A percentile compares a stretch with the other conserved stretches of the same genome.
Evolutionary conservation across 2,888 invertebrate genomes (phyloP).

Genomic region (Trilocha varians): DNA sequence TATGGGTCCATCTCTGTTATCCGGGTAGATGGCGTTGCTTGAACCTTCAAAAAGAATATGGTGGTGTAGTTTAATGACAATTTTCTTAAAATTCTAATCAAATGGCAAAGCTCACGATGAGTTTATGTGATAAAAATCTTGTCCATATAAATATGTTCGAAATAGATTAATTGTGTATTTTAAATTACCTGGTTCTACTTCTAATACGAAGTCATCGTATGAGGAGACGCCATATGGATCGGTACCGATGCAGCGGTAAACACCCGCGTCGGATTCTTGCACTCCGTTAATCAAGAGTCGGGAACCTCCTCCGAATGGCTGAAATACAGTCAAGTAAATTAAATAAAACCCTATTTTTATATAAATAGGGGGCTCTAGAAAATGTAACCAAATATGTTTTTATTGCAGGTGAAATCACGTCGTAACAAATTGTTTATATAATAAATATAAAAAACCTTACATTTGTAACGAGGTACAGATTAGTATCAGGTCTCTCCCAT

Average conservation of each 20-base stretch:
- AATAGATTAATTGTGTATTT: too few species aligned
- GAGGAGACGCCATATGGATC: constrained; percentile 63
- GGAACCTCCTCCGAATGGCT: constrained; percentile 73
- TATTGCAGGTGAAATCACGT: not conserved
- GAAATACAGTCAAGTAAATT: too few species aligned
- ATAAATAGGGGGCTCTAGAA: too few species aligned
- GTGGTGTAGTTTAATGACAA: constrained; percentile 1
- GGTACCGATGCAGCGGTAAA: constrained; percentile 76
- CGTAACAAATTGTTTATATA: not conserved
- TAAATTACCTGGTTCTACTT: constrained; percentile 41
- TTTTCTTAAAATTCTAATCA: too few species aligned
- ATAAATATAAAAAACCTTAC: constrained; percentile 25
- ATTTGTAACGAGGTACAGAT: constrained; percentile 40
- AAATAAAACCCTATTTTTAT: too few species aligned
- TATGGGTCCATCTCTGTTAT: constrained; percentile 18
- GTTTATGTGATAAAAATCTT: too few species aligned
- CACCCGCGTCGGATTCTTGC: constrained; percentile 81
- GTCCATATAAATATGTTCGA: too few species aligned
- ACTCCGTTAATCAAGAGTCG: constrained; percentile 77
- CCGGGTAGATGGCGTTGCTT: constrained; percentile 18
- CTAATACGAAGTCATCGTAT: constrained; percentile 63
- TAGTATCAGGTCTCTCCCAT: constrained; percentile 45
- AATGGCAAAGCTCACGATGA: too few species aligned
- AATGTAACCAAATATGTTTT: too few species aligned
- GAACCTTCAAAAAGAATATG: constrained; percentile 3